A percentile compares a stretch with the other conserved stretches of the same genome.
Evolutionary conservation across 1,140 invertebrate genomes (phyloP).

Genomic region (Brachionus paranguensis): DNA sequence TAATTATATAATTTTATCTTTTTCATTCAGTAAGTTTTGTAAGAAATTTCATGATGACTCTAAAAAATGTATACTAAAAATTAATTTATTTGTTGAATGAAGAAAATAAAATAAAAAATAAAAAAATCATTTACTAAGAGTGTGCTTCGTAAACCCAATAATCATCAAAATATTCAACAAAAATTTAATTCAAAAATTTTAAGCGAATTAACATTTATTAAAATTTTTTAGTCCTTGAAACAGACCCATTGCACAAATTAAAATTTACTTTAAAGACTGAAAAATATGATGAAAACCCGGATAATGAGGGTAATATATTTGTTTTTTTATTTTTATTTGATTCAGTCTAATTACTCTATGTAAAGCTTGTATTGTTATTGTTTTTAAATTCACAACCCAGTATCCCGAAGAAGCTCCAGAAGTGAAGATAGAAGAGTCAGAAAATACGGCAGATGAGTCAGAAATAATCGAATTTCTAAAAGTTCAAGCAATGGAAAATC

Average conservation of each 20-base stretch:
- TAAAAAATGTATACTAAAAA: no score
- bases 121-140: no score
- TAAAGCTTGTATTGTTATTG: slow-evolving; percentile 61
- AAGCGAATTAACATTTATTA: neutral
- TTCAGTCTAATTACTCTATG: slow-evolving; percentile 36
- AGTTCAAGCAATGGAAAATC: slow-evolving; percentile 70
- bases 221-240: slow-evolving; percentile 27
- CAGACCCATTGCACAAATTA: neutral
- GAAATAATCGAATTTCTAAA: slow-evolving; percentile 62
- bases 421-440: slow-evolving; percentile 70
- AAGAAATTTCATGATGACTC: no score
- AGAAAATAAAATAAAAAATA: no score
- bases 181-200: neutral
- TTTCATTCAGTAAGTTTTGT: no score
- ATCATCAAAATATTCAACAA: neutral
- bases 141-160: no score
- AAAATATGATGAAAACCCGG: slow-evolving; percentile 64
- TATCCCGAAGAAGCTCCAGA: slow-evolving; percentile 80
- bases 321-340: slow-evolving; percentile 46
- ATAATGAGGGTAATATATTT: slow-evolving; percentile 47
- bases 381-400: slow-evolving; percentile 74
- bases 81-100: no score
- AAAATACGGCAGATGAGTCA: slow-evolving; percentile 71
- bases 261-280: slow-evolving; percentile 66
- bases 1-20: no score